phyloP scores from a whole-genome alignment of 2,888 invertebrate genomes.

The Apeira syringaria region DNA sequence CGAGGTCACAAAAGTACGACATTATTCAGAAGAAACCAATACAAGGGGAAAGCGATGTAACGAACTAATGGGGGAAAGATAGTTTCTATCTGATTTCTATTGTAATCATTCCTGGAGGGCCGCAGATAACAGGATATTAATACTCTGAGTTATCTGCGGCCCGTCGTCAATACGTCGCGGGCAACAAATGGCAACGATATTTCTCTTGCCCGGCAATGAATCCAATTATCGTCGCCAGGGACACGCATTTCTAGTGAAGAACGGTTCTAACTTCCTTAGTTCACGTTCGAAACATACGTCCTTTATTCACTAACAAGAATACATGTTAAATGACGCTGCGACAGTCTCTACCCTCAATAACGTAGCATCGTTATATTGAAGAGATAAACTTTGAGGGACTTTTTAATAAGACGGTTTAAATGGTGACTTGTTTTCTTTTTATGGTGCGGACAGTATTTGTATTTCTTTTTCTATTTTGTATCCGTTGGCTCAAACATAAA shows the following conservation, averaged over 20 bases:
- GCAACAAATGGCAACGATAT: constrained; percentile 68
- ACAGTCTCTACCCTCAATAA: constrained; percentile 37
- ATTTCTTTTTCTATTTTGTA: too few relatives aligned
- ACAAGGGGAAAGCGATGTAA: background rate
- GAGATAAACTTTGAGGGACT: constrained; percentile 23
- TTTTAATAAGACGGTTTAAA: constrained; percentile 24
- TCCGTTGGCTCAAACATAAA: too few relatives aligned
- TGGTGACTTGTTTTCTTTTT: constrained; percentile 14
- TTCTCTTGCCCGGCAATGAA: constrained; percentile 67
- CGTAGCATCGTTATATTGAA: constrained; percentile 37
- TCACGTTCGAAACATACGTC: background rate
- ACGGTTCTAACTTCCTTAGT: background rate
- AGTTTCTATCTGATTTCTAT: constrained; percentile 9
- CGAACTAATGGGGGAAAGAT: constrained; percentile 8
- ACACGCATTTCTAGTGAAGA: background rate
- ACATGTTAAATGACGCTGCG: constrained; percentile 71
- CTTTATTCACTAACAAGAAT: constrained; percentile 32
- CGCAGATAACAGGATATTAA: constrained; percentile 16
- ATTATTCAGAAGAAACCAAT: constrained; percentile 13
- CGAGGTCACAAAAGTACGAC: background rate
- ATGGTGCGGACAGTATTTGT: background rate
- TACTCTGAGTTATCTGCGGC: constrained; percentile 18
- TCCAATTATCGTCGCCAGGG: constrained; percentile 70
- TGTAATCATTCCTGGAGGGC: constrained; percentile 12
- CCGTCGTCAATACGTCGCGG: constrained; percentile 48